phyloP scores from a whole-genome alignment of 2,888 invertebrate species.

The Drosophila fungiperda region DNA sequence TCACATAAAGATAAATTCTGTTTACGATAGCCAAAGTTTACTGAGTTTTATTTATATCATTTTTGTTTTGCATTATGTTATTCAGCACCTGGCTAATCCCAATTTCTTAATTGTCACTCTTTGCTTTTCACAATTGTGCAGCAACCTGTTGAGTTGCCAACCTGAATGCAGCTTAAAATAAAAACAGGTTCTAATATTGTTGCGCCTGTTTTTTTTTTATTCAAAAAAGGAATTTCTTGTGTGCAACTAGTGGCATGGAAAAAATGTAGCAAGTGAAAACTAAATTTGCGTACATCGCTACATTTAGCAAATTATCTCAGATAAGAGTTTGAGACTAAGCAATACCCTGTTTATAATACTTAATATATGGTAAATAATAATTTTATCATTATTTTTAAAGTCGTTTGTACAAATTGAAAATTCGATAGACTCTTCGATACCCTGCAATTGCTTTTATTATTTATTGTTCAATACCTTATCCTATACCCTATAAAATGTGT shows the following conservation, averaged over 20 bases:
- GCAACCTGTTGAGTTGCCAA: conserved; percentile 49
- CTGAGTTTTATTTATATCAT: conserved; percentile 26
- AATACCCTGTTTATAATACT: conserved; percentile 2
- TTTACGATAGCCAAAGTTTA: conserved; percentile 30
- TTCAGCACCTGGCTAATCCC: conserved; percentile 15
- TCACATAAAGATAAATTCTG: conserved; percentile 51
- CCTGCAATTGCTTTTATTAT: background rate
- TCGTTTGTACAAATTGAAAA: background rate
- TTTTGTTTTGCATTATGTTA: conserved; percentile 7
- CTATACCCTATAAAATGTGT: too few species aligned
- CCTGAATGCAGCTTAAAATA: conserved; percentile 9
- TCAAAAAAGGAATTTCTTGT: conserved; percentile 23
- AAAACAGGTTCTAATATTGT: conserved; percentile 56
- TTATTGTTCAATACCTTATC: background rate
- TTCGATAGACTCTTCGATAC: background rate
- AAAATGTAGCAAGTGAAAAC: background rate
- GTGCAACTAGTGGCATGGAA: conserved; percentile 3
- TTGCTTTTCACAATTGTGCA: background rate
- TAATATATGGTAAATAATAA: background rate
- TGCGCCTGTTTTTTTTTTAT: conserved; percentile 18
- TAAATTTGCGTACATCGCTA: background rate
- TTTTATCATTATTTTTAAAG: too few species aligned
- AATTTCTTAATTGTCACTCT: background rate
- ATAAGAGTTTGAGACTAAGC: background rate
- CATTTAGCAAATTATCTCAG: background rate